phyloP scores from a whole-genome alignment of 2,888 invertebrate species.

The Odontocerum albicorne region DNA sequence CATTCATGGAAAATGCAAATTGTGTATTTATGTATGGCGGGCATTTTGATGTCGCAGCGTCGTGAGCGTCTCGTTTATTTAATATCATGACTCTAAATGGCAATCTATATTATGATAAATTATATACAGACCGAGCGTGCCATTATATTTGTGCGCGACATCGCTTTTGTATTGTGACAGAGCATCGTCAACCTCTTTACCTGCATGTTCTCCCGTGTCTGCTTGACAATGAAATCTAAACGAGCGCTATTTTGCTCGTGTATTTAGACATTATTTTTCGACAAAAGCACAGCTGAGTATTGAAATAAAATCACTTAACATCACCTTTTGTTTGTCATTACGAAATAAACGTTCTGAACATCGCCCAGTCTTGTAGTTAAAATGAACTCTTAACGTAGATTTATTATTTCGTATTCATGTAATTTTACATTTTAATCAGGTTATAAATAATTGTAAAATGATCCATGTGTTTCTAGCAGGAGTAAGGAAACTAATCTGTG shows the following conservation, averaged over 20 bases:
- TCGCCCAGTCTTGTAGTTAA: no score
- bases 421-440: no score
- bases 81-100: constrained; percentile 36
- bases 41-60: constrained; percentile 35
- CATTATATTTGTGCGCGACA: constrained; percentile 10
- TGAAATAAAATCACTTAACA: not conserved
- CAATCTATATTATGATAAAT: constrained; percentile 37
- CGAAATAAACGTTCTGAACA: no score
- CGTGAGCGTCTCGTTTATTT: constrained; percentile 36
- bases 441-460: no score
- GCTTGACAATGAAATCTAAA: constrained; percentile 2
- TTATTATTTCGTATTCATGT: no score
- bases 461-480: no score
- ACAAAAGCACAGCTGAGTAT: constrained; percentile 1
- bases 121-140: constrained; percentile 16
- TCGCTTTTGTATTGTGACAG: constrained; percentile 21
- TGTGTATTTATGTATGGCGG: constrained; percentile 33
- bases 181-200: constrained; percentile 13
- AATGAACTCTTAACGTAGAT: no score
- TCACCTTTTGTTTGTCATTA: no score
- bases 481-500: no score
- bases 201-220: not conserved
- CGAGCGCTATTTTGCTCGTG: not conserved
- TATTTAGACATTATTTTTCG: not conserved
- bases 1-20: constrained; percentile 37